phyloP scores from a whole-genome alignment of 2,888 invertebrate species.

The Apeira syringaria region DNA sequence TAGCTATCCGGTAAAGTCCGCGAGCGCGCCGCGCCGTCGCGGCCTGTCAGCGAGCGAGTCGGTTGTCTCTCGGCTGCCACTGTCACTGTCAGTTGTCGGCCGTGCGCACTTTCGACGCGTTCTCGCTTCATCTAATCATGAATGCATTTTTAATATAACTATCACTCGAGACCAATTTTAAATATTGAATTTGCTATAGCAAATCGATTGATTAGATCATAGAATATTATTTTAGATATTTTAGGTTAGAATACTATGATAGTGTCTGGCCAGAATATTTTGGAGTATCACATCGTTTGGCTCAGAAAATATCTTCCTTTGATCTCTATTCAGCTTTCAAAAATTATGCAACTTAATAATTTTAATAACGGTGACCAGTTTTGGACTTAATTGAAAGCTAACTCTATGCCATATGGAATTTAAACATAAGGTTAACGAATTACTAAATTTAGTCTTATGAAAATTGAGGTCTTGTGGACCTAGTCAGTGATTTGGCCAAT shows the following conservation, averaged over 20 bases:
- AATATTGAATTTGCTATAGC: conserved; percentile 78
- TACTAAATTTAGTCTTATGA: conserved; percentile 82
- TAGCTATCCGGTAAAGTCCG: conserved; percentile 73
- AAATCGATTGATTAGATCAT: conserved; percentile 76
- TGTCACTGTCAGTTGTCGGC: conserved; percentile 1
- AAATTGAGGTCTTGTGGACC: conserved; percentile 76
- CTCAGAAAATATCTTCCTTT: conserved; percentile 82
- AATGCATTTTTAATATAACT: conserved; percentile 74
- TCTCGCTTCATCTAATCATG: conserved; percentile 68
- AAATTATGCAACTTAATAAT: conserved; percentile 81
- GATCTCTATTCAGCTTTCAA: conserved; percentile 83
- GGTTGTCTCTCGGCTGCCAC: conserved; percentile 1
- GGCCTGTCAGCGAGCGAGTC: too few relatives aligned
- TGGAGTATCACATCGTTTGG: conserved; percentile 83
- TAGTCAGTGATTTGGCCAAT: conserved; percentile 83
- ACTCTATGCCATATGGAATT: conserved; percentile 84
- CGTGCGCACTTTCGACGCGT: conserved; percentile 35
- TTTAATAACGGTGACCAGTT: conserved; percentile 73
- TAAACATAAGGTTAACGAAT: conserved; percentile 83
- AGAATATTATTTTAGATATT: conserved; percentile 81
- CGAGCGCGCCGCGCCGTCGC: conserved; percentile 11
- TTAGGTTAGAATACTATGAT: conserved; percentile 83
- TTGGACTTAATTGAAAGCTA: conserved; percentile 82
- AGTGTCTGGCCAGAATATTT: conserved; percentile 83
- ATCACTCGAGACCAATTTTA: conserved; percentile 81